Conservation (phyloP, 2,113 vertebrate genomes). For the Ophiodon elongatus region DNA sequence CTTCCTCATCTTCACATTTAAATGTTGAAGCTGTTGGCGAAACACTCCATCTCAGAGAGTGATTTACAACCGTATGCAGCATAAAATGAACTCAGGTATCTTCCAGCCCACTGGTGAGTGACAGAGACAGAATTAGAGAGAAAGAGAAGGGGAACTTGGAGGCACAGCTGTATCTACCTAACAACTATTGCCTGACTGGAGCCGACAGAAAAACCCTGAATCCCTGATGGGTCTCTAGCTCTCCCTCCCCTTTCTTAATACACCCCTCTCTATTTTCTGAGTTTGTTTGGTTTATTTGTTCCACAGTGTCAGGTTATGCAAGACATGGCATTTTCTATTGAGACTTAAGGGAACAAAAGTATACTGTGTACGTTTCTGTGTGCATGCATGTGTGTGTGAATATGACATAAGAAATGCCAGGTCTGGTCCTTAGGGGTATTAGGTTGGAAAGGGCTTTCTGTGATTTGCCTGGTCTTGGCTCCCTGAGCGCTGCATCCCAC, state of each 20-base stretch:
- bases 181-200: conserved; percentile 38
- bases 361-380: conserved; percentile 4
- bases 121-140: conserved; percentile 3
- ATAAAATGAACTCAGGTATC: conserved; percentile 21
- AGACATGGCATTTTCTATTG: conserved; percentile 65
- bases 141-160: conserved; percentile 16
- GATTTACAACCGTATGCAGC: neutral
- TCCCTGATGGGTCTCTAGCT: conserved; percentile 31
- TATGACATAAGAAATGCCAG: conserved; percentile 62
- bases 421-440: conserved; percentile 54
- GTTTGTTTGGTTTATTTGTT: conserved; percentile 58
- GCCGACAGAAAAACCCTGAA: conserved; percentile 40
- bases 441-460: conserved; percentile 67
- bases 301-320: conserved; percentile 64
- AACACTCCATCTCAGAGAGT: neutral
- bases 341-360: conserved; percentile 36
- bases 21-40: conserved; percentile 16
- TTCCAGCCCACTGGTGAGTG: conserved; percentile 1
- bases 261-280: conserved; percentile 17
- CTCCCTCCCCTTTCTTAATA: conserved; percentile 1
- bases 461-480: conserved; percentile 39
- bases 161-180: conserved; percentile 40
- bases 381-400: conserved; percentile 10
- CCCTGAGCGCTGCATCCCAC: conserved; percentile 29
- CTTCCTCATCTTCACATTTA: conserved; percentile 18